Percentiles rank a stretch among this genome's conserved stretches.
These are phyloP conservation scores for Caenorhabditis sp. DNA, from an alignment of 2,888 invertebrate genomes.

Conservation along the genomic window DNA sequence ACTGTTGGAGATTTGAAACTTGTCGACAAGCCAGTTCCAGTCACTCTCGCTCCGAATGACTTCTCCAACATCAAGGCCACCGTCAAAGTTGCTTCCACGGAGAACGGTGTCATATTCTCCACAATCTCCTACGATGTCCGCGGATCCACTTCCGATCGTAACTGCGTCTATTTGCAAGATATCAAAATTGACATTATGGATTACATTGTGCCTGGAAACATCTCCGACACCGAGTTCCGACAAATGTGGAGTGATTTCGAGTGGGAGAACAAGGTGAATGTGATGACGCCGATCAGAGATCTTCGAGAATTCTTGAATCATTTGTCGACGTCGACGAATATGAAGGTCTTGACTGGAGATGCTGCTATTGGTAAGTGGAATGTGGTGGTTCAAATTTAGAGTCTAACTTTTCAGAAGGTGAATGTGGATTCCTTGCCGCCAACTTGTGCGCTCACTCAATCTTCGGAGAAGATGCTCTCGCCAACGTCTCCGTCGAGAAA, in stretches of 20 bases:
- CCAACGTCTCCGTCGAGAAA: slow-evolving; percentile 98
- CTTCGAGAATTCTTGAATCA: slow-evolving; percentile 94
- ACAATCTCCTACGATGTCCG: slow-evolving; percentile 99
- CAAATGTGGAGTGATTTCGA: slow-evolving; percentile 99
- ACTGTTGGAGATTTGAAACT: slow-evolving; percentile 94
- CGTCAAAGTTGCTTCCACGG: slow-evolving; percentile 93
- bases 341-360: slow-evolving; percentile 98
- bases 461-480: slow-evolving; percentile 96
- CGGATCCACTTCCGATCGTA: slow-evolving; percentile 93
- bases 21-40: slow-evolving; percentile 96
- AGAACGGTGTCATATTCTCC: slow-evolving; percentile 99
- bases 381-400: background rate
- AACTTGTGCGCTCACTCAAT: slow-evolving; percentile 94
- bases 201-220: slow-evolving; percentile 91
- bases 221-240: slow-evolving; percentile 96
- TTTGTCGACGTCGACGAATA: slow-evolving; percentile 95
- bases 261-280: slow-evolving; percentile 99
- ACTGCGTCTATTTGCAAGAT: slow-evolving; percentile 98
- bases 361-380: slow-evolving; percentile 85
- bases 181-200: slow-evolving; percentile 95
- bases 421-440: slow-evolving; percentile 99
- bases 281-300: slow-evolving; percentile 94
- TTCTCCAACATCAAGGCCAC: slow-evolving; percentile 93
- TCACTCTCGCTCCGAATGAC: slow-evolving; percentile 96
- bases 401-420: slow-evolving; percentile 86